Base-by-base conservation (phyloP, 2,113 vertebrate genomes). In the Oenanthe oenanthe region DNA sequence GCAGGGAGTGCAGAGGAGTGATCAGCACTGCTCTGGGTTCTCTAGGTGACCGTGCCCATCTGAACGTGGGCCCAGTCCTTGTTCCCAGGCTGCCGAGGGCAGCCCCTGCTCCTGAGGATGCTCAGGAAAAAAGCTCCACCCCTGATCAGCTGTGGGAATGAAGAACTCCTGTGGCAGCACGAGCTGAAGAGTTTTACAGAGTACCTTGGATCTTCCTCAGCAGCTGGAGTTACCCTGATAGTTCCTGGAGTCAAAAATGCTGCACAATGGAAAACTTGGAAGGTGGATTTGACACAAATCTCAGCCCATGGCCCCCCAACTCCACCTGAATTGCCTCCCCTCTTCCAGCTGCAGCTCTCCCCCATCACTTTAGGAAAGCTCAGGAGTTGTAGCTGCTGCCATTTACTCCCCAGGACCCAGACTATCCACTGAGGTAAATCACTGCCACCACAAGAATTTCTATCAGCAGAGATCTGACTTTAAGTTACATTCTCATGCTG, bases 1-100 rank as follows among this genome's bases (percentile, higher is more conserved):
- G 13, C 31, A 43, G 29, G 26, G 24, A 16, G 4, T 2, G 56
- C 14, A 50, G 56, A 22, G 0, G 1, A 57, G 34, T 53, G 65
- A 25, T 10, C 24, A 6, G 31, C 4, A 0, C n/a, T 50, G 25
- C 58, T 65, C 4, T 7, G 12, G 38, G 2, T 18, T 34, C 71
- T 73, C 4, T 2, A 28, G 50, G 45, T 40, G 66, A 66, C 18
- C 17, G 5, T 40, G 21, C 56, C 28, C 31, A 65, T 14, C 32
- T 7, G 25, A n/a, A 13, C 5, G 29, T 0, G n/a, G 47, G 26
- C 31, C 28, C 15, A 67, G 6, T 5, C 47, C 34, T 21, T 57
- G 24, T 21, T 61, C 42, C 75, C 47, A 29, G 62, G 2, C 75
- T 72, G 34, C 34, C 34, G 34, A 36, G 34, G 34, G 34, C 10